Conservation (phyloP, 2,888 invertebrate species). For the Euspilapteryx auroguttella region DNA sequence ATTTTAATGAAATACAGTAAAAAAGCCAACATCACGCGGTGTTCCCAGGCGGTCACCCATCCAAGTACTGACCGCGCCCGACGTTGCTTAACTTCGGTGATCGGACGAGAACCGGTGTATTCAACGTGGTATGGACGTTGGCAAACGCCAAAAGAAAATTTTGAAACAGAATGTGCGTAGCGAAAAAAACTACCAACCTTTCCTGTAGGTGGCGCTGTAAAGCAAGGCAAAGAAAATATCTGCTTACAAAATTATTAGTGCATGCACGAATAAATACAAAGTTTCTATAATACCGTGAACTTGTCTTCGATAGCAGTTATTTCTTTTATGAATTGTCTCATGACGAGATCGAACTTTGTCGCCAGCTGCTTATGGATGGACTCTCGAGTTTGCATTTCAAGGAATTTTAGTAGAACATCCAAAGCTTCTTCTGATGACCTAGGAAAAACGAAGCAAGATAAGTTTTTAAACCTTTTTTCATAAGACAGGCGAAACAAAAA, state of each 20-base stretch:
- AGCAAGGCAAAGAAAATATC: no score
- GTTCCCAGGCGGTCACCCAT: slow-evolving; percentile 13
- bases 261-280: no score
- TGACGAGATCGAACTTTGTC: slow-evolving; percentile 81
- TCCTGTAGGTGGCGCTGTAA: no score
- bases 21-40: slow-evolving; percentile 9
- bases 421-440: slow-evolving; percentile 83
- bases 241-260: no score
- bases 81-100: slow-evolving; percentile 15
- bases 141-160: no score
- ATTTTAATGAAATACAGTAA: no score
- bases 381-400: slow-evolving; percentile 74
- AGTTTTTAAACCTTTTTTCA: neutral
- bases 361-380: slow-evolving; percentile 73
- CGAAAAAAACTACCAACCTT: no score
- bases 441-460: slow-evolving; percentile 1
- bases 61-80: slow-evolving; percentile 13
- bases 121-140: slow-evolving; percentile 4
- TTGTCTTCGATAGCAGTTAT: slow-evolving; percentile 70
- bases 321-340: slow-evolving; percentile 85
- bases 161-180: no score
- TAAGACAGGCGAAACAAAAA: no score
- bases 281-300: slow-evolving; percentile 73
- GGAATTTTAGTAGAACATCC: slow-evolving; percentile 76
- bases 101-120: slow-evolving; percentile 15